These are phyloP conservation scores for Eledona agricola DNA, from an alignment of 2,888 invertebrate species.

Conservation along the genomic window DNA sequence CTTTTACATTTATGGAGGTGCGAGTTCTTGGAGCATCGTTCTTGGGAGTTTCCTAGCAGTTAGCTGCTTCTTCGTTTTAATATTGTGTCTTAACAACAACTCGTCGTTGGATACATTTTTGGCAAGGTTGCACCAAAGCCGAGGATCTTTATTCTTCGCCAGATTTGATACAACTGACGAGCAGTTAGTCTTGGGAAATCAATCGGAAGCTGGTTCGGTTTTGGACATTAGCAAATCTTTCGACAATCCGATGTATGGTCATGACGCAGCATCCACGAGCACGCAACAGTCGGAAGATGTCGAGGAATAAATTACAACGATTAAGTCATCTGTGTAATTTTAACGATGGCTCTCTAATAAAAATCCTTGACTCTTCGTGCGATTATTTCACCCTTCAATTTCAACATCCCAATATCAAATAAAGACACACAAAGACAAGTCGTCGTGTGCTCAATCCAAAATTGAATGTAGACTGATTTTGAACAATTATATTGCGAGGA, in stretches of 20 bases:
- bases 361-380: no score
- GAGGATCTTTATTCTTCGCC: constrained; percentile 43
- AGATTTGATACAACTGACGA: constrained; percentile 51
- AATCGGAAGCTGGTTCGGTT: constrained; percentile 49
- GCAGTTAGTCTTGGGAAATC: constrained; percentile 44
- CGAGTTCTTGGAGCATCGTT: constrained; percentile 6
- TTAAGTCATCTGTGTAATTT: no score
- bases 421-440: no score
- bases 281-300: background rate
- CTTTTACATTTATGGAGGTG: background rate
- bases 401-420: no score
- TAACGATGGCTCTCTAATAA: no score
- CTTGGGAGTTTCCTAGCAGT: constrained; percentile 19
- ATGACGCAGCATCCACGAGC: constrained; percentile 15
- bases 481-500: no score
- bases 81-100: constrained; percentile 31
- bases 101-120: background rate
- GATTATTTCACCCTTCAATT: no score
- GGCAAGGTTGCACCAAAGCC: constrained; percentile 6
- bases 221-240: constrained; percentile 50
- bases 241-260: constrained; percentile 53
- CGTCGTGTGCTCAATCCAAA: no score
- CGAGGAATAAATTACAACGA: no score
- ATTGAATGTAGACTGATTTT: no score
- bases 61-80: constrained; percentile 7